A percentile compares a stretch with the other conserved stretches of the same genome.
Evolutionary conservation across 2,797 vertebrate species (phyloP).

Genomic region (Synanceia verrucosa): DNA sequence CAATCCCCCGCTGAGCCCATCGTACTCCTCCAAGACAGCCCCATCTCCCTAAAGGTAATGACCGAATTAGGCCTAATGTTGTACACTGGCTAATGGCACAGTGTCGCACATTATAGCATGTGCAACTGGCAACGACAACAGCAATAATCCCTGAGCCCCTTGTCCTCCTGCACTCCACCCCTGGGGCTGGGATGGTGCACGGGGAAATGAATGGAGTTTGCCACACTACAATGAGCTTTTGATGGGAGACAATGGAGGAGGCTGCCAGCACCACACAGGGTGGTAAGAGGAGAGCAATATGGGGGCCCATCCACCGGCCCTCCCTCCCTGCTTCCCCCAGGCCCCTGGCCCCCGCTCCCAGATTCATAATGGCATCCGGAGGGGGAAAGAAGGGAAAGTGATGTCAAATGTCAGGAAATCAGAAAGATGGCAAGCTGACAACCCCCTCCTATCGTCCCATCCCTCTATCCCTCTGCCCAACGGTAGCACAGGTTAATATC

Average conservation of each 20-base stretch:
- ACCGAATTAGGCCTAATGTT: conserved; percentile 90
- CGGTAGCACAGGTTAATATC: conserved; percentile 85
- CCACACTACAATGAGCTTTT: conserved; percentile 90
- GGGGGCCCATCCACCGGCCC: conserved; percentile 79
- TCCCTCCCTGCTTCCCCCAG: conserved; percentile 73
- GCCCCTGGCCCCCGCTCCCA: conserved; percentile 75
- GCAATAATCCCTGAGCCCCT: conserved; percentile 83
- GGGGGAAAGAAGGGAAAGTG: conserved; percentile 83
- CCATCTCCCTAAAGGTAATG: conserved; percentile 87
- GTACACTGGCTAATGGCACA: conserved; percentile 87
- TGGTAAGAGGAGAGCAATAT: conserved; percentile 84
- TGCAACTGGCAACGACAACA: conserved; percentile 83
- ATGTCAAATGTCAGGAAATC: conserved; percentile 87
- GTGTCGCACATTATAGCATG: conserved; percentile 84
- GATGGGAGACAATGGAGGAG: conserved; percentile 89
- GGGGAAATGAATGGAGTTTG: conserved; percentile 88
- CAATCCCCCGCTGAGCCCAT: conserved; percentile 81
- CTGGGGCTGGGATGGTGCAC: conserved; percentile 80
- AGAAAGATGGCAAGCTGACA: conserved; percentile 84
- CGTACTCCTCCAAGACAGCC: conserved; percentile 81
- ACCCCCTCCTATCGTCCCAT: conserved; percentile 68
- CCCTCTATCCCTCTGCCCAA: conserved; percentile 73
- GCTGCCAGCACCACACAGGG: conserved; percentile 84
- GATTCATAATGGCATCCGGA: conserved; percentile 85
- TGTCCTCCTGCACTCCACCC: conserved; percentile 81